Conservation (phyloP, 2,797 vertebrate genomes). For the Poeciliopsis paucimaculata region DNA sequence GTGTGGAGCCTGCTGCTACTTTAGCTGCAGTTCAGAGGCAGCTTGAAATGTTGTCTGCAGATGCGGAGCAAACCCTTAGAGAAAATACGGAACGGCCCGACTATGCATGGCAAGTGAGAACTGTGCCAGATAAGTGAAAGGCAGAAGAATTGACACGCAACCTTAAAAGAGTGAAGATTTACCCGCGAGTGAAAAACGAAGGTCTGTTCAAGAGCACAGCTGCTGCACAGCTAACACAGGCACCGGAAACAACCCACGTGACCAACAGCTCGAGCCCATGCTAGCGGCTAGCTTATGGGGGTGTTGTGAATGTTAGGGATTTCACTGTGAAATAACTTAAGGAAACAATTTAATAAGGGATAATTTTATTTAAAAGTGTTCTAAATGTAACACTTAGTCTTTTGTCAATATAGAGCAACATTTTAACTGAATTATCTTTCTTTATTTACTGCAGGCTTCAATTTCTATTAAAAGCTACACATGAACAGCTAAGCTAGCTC, state of each 20-base stretch:
- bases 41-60: neutral
- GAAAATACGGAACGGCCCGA: rapidly evolving
- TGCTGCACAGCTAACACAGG: neutral
- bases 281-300: constrained; percentile 15
- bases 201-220: constrained; percentile 49
- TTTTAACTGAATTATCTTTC: neutral
- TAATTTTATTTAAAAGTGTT: neutral
- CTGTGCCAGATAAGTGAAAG: neutral
- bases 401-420: neutral
- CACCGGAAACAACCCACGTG: constrained; percentile 34
- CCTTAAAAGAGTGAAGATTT: neutral
- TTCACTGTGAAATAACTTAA: neutral
- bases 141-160: neutral
- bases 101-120: neutral
- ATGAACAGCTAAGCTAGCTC: neutral
- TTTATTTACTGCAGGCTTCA: neutral
- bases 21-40: neutral
- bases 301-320: neutral
- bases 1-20: neutral
- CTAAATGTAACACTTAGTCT: neutral
- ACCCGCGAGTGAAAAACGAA: constrained; percentile 13
- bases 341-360: neutral
- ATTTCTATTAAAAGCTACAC: constrained; percentile 2
- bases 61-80: neutral
- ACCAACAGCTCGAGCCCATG: constrained; percentile 9